phyloP scores from a whole-genome alignment of 2,888 invertebrate species.

The Pterobdella sp. region DNA sequence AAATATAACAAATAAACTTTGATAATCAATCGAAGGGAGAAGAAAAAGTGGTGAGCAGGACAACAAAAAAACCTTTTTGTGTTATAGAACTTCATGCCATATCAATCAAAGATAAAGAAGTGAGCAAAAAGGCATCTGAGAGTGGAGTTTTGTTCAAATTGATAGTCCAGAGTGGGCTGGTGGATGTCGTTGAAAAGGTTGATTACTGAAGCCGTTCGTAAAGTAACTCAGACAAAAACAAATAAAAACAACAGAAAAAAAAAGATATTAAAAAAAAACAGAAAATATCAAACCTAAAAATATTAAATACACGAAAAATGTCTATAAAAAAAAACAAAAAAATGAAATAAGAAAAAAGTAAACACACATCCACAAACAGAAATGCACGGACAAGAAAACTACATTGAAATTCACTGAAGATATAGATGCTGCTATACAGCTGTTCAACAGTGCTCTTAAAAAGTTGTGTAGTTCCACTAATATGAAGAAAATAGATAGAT shows the following conservation, averaged over 20 bases:
- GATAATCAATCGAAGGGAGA: not conserved
- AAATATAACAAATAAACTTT: too few relatives aligned
- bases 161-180: not conserved
- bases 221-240: too few relatives aligned
- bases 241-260: too few relatives aligned
- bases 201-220: too few relatives aligned
- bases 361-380: too few relatives aligned
- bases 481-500: not conserved
- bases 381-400: not conserved
- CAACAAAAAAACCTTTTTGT: not conserved
- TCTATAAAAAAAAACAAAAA: too few relatives aligned
- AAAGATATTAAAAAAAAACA: too few relatives aligned
- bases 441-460: not conserved
- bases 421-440: not conserved
- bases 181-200: too few relatives aligned
- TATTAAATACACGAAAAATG: too few relatives aligned
- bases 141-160: not conserved
- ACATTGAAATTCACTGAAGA: not conserved
- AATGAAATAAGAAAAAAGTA: too few relatives aligned
- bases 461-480: too few relatives aligned
- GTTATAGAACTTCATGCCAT: conserved; percentile 5
- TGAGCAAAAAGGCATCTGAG: not conserved
- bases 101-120: not conserved
- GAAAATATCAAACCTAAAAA: too few relatives aligned
- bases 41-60: not conserved